Evolutionary conservation across 2,113 vertebrate genomes (phyloP), one percentile per base, ranked within the genome.

Genomic region (Cacatua alba): DNA sequence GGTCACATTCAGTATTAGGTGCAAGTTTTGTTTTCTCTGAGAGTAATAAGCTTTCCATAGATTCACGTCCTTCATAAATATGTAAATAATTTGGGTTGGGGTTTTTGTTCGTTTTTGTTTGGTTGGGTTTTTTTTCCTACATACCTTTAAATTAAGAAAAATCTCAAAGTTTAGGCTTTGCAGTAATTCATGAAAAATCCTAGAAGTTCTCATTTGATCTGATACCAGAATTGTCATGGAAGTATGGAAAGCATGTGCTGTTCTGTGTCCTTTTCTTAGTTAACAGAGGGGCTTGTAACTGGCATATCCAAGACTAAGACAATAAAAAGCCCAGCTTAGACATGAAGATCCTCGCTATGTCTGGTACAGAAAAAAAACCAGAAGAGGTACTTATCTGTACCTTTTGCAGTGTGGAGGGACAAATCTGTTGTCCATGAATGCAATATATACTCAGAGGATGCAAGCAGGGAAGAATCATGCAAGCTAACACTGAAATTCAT

Each of bases 41-140:
- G 17, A 53, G 9, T 16, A 60, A 6, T 2, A 13, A 74, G 8
- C 2, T 11, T 57, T 83, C 6, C 21, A 25, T 10, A 86, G 26
- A 49, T 55, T 88, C 80, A 4, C 62, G 3, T 70, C 8, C 10
- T 17, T 44, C 10, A 31, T 37, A 81, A 46, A 52, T 63, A 13
- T 33, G 4, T 12, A 44, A 64, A 35, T 8, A 31, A 41, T 49
- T 80, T 29, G 2, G 0, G 2, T 26, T 71, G 7, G 2, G 0
- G 1, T 16, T 60, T 46, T 19, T 24, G 2, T 16, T 59, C 31
- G 3, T 3, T 68, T 51, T 80, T 8, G 2, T 0, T 19, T 76
- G 17, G 48, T 53, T 49, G 0, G 41, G 12, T 55, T 44, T 57
- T 35, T 35, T 35, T 24, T 52, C 9, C 48, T 41, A 11, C 4